phyloP scores from a whole-genome alignment of 2,888 invertebrate genomes.

The Rhogogaster chlorosoma region DNA sequence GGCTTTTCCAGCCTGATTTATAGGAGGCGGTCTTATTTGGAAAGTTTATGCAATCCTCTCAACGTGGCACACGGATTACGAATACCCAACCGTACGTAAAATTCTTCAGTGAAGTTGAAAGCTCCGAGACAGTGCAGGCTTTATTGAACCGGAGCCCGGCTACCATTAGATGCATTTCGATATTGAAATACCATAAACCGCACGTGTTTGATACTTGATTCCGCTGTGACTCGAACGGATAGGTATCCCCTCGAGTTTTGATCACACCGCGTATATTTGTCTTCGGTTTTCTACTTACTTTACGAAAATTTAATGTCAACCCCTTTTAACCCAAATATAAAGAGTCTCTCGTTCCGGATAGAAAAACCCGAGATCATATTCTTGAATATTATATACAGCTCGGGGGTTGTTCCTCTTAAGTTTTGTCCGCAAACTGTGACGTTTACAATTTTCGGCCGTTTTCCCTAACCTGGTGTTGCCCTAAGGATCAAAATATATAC shows the following conservation, averaged over 20 bases:
- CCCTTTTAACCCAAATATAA: not conserved
- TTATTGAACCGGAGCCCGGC: constrained; percentile 52
- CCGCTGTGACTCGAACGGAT: not conserved
- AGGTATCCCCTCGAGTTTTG: not conserved
- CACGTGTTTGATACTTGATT: constrained; percentile 2
- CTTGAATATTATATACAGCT: constrained; percentile 23
- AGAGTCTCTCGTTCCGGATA: not conserved
- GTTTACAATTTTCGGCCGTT: constrained; percentile 34
- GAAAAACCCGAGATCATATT: not conserved
- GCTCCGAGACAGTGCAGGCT: constrained; percentile 61
- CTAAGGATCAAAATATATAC: constrained; percentile 24
- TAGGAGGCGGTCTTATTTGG: constrained; percentile 70
- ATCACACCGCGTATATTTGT: not conserved
- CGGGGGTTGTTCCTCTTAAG: not conserved
- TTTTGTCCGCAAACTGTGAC: constrained; percentile 31
- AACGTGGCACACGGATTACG: constrained; percentile 53
- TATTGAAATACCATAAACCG: constrained; percentile 50
- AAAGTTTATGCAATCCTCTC: constrained; percentile 73
- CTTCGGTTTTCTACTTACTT: not conserved
- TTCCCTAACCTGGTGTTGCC: not conserved
- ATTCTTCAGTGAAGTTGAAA: constrained; percentile 63
- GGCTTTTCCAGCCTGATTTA: constrained; percentile 62
- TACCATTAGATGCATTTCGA: constrained; percentile 60
- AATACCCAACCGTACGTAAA: constrained; percentile 58
- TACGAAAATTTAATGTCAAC: not conserved